Percentiles rank a stretch among this genome's conserved stretches.
Evolutionary conservation across 1,140 invertebrate species (phyloP).

Genomic region (Dendroctonus valens): DNA sequence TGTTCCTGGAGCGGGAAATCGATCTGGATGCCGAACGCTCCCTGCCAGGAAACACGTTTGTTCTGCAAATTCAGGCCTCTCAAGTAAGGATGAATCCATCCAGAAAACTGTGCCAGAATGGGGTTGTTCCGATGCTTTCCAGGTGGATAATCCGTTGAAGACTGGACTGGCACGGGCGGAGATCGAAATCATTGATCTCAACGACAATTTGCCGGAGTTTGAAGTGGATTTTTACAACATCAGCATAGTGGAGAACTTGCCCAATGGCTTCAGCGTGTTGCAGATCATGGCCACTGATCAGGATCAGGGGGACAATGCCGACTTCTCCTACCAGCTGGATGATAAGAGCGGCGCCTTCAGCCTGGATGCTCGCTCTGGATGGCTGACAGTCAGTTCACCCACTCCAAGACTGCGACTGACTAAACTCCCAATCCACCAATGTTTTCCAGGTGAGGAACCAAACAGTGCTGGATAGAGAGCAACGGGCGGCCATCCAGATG

Average conservation of each 20-base stretch:
- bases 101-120: background rate
- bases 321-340: conserved; percentile 76
- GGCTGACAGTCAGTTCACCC: conserved; percentile 71
- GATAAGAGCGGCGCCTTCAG: conserved; percentile 74
- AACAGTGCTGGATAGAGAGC: conserved; percentile 75
- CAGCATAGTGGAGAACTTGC: conserved; percentile 87
- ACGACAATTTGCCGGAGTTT: conserved; percentile 82
- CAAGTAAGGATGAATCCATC: conserved; percentile 50
- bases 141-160: conserved; percentile 69
- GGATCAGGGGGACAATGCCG: conserved; percentile 80
- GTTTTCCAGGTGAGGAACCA: conserved; percentile 53
- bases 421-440: too few relatives aligned
- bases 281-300: conserved; percentile 77
- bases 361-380: conserved; percentile 75
- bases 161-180: conserved; percentile 71
- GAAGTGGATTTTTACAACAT: conserved; percentile 88
- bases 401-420: too few relatives aligned
- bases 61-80: conserved; percentile 73
- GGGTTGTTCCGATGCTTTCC: background rate
- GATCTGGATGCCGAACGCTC: conserved; percentile 70
- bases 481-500: conserved; percentile 65
- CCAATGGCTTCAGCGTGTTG: conserved; percentile 80
- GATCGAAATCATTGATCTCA: conserved; percentile 76
- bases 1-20: conserved; percentile 75
- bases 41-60: conserved; percentile 70